phyloP scores from a whole-genome alignment of 2,113 vertebrate genomes.

The Leucopternis melanops region DNA sequence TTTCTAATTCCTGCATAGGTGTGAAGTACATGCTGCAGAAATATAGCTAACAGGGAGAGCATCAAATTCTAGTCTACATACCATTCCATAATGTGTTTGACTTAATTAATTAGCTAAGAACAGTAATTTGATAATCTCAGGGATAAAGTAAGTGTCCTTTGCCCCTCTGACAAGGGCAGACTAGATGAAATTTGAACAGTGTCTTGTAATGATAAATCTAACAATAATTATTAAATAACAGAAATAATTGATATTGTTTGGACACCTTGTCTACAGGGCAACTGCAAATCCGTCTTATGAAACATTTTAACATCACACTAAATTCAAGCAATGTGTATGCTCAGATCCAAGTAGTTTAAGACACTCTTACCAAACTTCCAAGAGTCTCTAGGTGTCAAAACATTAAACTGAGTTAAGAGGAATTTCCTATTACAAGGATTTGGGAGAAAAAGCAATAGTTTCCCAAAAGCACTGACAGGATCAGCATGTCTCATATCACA shows the following conservation, averaged over 20 bases:
- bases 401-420: too few relatives aligned
- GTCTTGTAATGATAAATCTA: not conserved
- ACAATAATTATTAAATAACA: not conserved
- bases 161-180: not conserved
- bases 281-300: not conserved
- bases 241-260: not conserved
- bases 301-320: too few relatives aligned
- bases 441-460: not conserved
- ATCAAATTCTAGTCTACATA: not conserved
- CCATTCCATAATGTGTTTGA: not conserved
- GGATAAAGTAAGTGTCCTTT: not conserved
- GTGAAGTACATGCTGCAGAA: not conserved
- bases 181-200: not conserved
- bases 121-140: not conserved
- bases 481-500: not conserved
- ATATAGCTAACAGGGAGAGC: not conserved
- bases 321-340: too few relatives aligned
- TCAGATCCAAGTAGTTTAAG: too few relatives aligned
- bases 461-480: not conserved
- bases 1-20: not conserved
- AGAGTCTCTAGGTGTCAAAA: too few relatives aligned
- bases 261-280: not conserved
- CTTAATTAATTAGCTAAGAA: not conserved
- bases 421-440: too few relatives aligned
- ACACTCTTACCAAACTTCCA: too few relatives aligned